These are phyloP conservation scores for Magallana gigas DNA, from an alignment of 1,140 invertebrate genomes.

Conservation along the genomic window DNA sequence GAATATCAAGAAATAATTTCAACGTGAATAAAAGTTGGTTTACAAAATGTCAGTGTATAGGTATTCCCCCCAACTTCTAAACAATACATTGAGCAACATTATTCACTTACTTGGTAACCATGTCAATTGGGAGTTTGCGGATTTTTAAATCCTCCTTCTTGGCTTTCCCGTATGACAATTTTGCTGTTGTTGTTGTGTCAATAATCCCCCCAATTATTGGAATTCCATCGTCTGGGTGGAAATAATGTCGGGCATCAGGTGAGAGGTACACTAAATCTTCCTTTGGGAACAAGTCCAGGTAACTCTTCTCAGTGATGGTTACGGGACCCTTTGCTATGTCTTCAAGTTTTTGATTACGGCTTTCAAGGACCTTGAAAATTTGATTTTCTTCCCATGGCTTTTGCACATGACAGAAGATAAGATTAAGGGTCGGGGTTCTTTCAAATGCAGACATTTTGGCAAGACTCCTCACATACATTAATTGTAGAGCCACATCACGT, in stretches of 20 bases:
- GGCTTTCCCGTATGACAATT: neutral
- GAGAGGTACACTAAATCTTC: neutral
- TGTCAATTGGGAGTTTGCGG: conserved; percentile 1
- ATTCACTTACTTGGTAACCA: neutral
- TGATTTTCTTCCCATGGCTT: neutral
- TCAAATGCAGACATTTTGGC: neutral
- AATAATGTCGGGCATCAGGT: neutral
- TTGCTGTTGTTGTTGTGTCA: neutral
- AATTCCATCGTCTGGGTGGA: neutral
- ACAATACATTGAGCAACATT: neutral
- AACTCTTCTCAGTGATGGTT: conserved; percentile 6
- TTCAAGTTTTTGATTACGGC: no score
- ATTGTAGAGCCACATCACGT: neutral
- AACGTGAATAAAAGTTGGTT: no score
- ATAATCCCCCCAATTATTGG: neutral
- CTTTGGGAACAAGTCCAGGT: neutral
- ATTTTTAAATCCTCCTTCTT: neutral
- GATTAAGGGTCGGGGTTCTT: neutral
- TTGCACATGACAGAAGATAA: conserved; percentile 1
- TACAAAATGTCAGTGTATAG: no score
- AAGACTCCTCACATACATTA: neutral
- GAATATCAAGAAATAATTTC: no score
- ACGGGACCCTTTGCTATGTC: neutral
- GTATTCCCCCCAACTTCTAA: neutral
- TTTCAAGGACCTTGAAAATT: neutral